phyloP scores from a whole-genome alignment of 2,113 vertebrate genomes.

The Ictalurus punctatus region DNA sequence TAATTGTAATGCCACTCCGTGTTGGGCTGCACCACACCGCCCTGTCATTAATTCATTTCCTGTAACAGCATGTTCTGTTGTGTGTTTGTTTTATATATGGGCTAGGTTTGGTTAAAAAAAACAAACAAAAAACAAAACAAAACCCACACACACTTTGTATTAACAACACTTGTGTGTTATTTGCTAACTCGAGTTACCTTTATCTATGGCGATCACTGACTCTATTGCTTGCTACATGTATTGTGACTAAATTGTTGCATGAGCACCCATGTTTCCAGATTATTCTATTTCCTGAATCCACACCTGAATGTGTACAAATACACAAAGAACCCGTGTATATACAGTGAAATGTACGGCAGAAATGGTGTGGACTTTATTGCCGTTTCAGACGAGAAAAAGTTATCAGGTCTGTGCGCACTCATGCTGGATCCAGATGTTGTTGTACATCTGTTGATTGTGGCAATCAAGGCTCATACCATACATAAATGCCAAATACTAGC shows the following conservation, averaged over 20 bases:
- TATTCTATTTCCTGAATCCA: background rate
- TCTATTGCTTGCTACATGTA: background rate
- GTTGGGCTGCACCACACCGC: background rate
- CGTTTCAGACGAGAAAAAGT: background rate
- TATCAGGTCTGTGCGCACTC: background rate
- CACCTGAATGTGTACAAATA: background rate
- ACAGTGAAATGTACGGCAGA: too few relatives aligned
- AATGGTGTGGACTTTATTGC: background rate
- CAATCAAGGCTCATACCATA: background rate
- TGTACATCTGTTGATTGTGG: conserved; percentile 10
- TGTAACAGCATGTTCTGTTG: background rate
- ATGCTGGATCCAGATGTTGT: conserved; percentile 11
- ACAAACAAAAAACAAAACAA: background rate
- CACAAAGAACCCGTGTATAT: background rate
- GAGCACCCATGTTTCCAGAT: background rate
- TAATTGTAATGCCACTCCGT: background rate
- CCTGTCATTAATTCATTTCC: background rate
- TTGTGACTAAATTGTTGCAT: background rate
- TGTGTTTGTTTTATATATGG: background rate
- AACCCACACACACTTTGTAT: background rate
- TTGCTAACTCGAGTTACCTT: background rate
- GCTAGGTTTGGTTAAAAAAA: background rate
- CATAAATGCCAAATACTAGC: background rate
- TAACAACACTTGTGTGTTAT: background rate
- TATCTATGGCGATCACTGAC: background rate